Base-by-base conservation (phyloP, 35 echinoderm and acorn worm species). In the Heliocidaris erythrogramma region DNA sequence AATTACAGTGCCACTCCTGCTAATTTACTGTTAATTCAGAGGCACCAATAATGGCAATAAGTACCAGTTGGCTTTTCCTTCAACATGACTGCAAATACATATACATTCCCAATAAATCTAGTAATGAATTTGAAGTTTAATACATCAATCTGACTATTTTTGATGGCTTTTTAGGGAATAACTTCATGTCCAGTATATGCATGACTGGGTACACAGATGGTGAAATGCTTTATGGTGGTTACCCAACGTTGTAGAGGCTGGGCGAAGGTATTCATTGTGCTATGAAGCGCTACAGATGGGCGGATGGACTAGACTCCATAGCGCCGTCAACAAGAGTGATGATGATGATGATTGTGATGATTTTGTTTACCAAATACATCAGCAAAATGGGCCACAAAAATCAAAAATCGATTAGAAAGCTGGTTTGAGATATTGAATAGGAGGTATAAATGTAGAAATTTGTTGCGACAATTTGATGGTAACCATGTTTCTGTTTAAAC, bases 71-170 rank as follows among this genome's bases (percentile, higher is more conserved):
- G 10, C 52, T 56, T 56, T 56, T 56, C 2, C 5, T 56, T 14
- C 14, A 12, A 56, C 13, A 12, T 14, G 14, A 10, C 52, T 56
- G 13, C 52, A 12, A 11, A 56, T 11, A 56, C 52, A 13, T 12
- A 56, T 11, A 56, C 52, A 13, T 9, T 78, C 65, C 18, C 18
- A 78, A 18, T 78, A 27, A 78, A 78, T 78, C 65, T 27, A 78
- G 65, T 18, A 78, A 78, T 78, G 65, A 78, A 78, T 78, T 24
- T 78, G 65, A 78, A 78, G 65, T 78, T 78, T 78, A 78, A 78
- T 78, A 78, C 27, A n/a, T 78, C 65, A 17, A 78, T n/a, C 27
- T 78, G 65, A 27, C 65, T 78, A 24, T 4, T 78, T 78, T 78
- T 78, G 65, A 78, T 78, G 65, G 52, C 7, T 78, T 78, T 78